Conservation (phyloP, 2,888 invertebrate species). For the Drosophila kambysellisi region DNA sequence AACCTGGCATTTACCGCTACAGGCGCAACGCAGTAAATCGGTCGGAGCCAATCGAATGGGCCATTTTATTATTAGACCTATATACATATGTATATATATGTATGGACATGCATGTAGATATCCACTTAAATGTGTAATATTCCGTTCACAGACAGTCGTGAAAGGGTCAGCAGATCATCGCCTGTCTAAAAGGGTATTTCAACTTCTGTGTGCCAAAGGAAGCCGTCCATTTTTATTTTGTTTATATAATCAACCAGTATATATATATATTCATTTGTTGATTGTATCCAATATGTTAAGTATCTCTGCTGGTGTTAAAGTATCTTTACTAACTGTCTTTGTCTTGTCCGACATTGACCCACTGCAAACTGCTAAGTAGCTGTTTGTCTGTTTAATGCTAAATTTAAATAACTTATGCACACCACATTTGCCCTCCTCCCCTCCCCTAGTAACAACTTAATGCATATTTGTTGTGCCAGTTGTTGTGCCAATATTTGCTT, state of each 20-base stretch:
- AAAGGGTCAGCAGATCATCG: background rate
- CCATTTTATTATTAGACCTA: background rate
- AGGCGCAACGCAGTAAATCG: background rate
- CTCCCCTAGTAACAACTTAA: background rate
- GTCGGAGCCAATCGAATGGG: no score
- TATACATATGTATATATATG: background rate
- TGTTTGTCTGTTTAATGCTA: background rate
- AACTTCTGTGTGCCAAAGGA: background rate
- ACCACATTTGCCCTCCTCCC: background rate
- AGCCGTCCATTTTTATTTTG: conserved; percentile 1
- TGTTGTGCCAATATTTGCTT: conserved; percentile 22
- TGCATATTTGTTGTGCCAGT: conserved; percentile 6
- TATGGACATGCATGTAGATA: background rate
- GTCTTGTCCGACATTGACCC: conserved; percentile 49
- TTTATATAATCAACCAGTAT: conserved; percentile 31
- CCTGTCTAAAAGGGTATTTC: background rate
- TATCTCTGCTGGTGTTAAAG: conserved; percentile 1
- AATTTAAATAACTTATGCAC: conserved; percentile 1
- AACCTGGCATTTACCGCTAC: background rate
- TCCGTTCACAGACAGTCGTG: background rate
- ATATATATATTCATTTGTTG: background rate
- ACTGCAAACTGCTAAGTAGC: conserved; percentile 11
- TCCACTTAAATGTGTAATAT: background rate
- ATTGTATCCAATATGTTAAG: background rate
- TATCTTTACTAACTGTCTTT: conserved; percentile 5